These are phyloP conservation scores for Myotis vivesi DNA, from an alignment of 2,797 vertebrate genomes.

Conservation along the genomic window DNA sequence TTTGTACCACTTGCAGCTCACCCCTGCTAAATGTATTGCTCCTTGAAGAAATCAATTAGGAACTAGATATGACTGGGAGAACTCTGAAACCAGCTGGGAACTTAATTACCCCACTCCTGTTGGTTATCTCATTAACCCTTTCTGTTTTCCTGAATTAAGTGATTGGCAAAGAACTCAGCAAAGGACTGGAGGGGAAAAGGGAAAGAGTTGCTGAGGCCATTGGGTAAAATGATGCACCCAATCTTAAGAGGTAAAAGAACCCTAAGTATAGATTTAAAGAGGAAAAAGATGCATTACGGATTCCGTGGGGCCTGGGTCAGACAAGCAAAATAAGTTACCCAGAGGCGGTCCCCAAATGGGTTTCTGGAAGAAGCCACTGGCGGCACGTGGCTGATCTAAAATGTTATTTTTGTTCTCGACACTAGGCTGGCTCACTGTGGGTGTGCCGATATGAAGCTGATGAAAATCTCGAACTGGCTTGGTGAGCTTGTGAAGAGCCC, in stretches of 20 bases:
- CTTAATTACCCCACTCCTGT: not conserved
- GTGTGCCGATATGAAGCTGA: not conserved
- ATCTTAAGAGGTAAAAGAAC: conserved; percentile 11
- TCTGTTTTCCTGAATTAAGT: conserved; percentile 18
- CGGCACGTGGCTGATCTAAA: not conserved
- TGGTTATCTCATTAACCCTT: conserved; percentile 8
- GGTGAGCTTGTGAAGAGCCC: not conserved
- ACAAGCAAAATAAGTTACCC: not conserved
- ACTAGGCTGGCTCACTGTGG: not conserved
- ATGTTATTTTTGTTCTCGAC: not conserved
- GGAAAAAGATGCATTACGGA: not conserved
- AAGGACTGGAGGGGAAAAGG: not conserved
- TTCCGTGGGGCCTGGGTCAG: not conserved
- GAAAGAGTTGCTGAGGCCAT: not conserved
- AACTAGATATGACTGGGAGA: not conserved
- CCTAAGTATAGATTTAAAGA: not conserved
- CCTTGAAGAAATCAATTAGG: not conserved
- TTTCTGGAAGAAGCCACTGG: not conserved
- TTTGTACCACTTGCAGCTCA: not conserved
- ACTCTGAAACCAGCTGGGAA: conserved; percentile 22
- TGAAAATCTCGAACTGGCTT: not conserved
- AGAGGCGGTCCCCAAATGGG: not conserved
- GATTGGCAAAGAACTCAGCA: not conserved
- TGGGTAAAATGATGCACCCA: not conserved
- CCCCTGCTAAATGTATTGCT: not conserved